Base-by-base conservation (phyloP, 2,113 vertebrate species). In the Hemichromis elongatus region DNA sequence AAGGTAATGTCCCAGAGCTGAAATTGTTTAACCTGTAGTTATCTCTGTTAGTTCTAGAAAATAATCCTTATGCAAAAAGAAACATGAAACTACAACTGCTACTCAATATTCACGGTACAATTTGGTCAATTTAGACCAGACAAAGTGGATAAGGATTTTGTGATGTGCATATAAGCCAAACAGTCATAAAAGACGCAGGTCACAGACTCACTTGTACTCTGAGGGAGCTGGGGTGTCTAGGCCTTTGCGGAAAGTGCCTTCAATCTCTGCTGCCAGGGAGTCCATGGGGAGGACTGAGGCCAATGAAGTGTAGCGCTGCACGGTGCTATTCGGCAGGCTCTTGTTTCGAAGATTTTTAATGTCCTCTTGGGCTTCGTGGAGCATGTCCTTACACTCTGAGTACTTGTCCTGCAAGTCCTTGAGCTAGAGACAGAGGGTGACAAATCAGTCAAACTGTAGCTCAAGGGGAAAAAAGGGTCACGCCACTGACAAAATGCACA, bases 201-300 rank as follows among this genome's bases (percentile, higher is more conserved):
- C 5, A 68, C 42, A 83, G 9, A 55, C 95, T 56, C 83, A 98
- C 98, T 90, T 97, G 95, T 96, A 97, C 78, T 97, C 97, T 0
- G 96, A 95, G n/a, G 95, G 95, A 2, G 94, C 86, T 1, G 96
- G 95, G 81, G 93, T 96, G 90, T 97, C 97, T 9, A 96, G 92
- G 54, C 97, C 95, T 92, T 96, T 99, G 47, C 97, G 96, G 92
- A 97, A 97, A 4, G 95, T 97, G 10, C 95, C 96, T 83, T 98
- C 98, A 63, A 98, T 98, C 94, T 99, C 98, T 2, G 97, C 97
- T 0, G 97, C 97, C 88, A 98, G 94, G 0, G 97, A 97, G 94
- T 97, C 97, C 97, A 98, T 93, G 57, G 98, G 97, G 57, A 97
- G 92, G 1, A 97, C 94, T 0, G 96, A 93, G 24, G 96, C 94